phyloP scores from a whole-genome alignment of 1,140 invertebrate species.

The Drosophila bipectinata region DNA sequence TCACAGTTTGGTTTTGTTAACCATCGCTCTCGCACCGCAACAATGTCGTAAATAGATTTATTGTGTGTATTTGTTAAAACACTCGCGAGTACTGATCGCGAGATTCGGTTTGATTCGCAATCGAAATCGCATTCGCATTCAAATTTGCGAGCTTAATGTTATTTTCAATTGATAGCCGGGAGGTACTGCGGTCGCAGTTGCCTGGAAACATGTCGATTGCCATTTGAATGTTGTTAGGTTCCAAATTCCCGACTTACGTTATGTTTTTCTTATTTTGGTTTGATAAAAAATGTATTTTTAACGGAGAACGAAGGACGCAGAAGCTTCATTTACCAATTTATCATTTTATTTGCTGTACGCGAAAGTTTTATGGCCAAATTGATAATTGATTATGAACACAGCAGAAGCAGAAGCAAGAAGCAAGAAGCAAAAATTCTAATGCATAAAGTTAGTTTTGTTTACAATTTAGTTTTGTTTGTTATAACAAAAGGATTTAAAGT shows the following conservation, averaged over 20 bases:
- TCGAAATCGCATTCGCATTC: constrained; percentile 3
- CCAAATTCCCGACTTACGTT: constrained; percentile 54
- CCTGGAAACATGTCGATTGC: constrained; percentile 43
- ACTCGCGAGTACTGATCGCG: constrained; percentile 1
- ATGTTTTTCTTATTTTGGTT: constrained; percentile 50
- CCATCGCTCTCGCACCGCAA: constrained; percentile 21
- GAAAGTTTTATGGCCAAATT: constrained; percentile 54
- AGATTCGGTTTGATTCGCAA: neutral
- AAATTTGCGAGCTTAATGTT: constrained; percentile 21
- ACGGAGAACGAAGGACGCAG: neutral
- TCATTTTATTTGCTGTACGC: constrained; percentile 38
- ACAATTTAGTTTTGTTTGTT: constrained; percentile 57
- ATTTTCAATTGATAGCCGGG: constrained; percentile 36
- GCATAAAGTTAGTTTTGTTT: constrained; percentile 42
- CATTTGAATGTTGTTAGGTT: constrained; percentile 70
- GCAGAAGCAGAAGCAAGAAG: neutral
- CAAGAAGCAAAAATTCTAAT: constrained; percentile 34
- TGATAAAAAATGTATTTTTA: constrained; percentile 45
- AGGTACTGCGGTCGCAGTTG: constrained; percentile 26
- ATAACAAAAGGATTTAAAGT: constrained; percentile 37
- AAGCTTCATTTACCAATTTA: constrained; percentile 10
- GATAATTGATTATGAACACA: constrained; percentile 13
- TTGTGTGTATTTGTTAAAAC: constrained; percentile 32
- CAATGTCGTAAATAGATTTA: constrained; percentile 21
- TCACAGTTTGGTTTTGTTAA: constrained; percentile 50